A percentile compares a stretch with the other conserved stretches of the same genome.
These are phyloP conservation scores for Myripristis jacobus DNA, from an alignment of 2,797 vertebrate species.

Conservation along the genomic window DNA sequence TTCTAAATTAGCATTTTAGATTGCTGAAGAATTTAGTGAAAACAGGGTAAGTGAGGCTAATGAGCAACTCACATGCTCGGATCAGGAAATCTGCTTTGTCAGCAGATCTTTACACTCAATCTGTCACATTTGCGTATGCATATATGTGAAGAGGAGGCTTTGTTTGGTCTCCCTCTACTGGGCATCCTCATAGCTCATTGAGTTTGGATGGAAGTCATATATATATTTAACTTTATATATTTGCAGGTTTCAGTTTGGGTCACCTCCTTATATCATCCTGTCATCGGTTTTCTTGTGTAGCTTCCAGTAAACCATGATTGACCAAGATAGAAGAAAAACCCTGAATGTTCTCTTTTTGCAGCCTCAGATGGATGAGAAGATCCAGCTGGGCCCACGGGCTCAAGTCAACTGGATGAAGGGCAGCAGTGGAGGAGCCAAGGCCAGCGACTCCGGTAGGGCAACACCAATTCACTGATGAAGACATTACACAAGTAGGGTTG, in stretches of 20 bases:
- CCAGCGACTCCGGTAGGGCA: conserved; percentile 91
- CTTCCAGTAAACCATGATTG: not conserved
- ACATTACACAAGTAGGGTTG: not conserved
- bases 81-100: not conserved
- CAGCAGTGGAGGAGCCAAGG: conserved; percentile 98
- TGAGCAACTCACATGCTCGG: too few relatives aligned
- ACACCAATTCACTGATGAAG: not conserved
- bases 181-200: not conserved
- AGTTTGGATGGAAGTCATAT: not conserved
- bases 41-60: not conserved
- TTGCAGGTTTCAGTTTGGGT: not conserved
- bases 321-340: not conserved
- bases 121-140: too few relatives aligned
- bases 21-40: not conserved
- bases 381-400: conserved; percentile 96
- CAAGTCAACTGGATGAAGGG: conserved; percentile 98
- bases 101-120: not conserved
- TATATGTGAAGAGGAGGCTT: too few relatives aligned
- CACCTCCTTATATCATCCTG: not conserved
- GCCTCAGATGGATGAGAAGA: conserved; percentile 99
- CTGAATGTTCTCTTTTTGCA: conserved; percentile 61
- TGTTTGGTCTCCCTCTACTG: not conserved
- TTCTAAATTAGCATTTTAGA: not conserved
- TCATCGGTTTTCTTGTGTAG: not conserved
- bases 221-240: too few relatives aligned